A percentile compares a stretch with the other conserved stretches of the same genome.
phyloP scores from a whole-genome alignment of 2,888 invertebrate genomes.

The Lasioglossum malachurum region DNA sequence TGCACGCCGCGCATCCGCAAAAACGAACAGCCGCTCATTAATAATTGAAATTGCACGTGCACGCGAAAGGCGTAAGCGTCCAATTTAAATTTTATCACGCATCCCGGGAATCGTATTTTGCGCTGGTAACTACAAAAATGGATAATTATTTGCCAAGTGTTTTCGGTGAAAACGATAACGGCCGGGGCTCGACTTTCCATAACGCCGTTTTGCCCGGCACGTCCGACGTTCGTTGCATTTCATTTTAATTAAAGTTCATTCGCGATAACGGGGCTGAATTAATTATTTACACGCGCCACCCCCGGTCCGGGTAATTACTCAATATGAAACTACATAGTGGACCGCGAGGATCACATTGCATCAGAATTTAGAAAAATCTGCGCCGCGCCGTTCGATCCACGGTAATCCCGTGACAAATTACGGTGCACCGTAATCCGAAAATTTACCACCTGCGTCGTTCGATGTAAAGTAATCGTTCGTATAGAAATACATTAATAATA shows the following conservation, averaged over 20 bases:
- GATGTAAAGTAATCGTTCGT: not conserved
- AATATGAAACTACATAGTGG: constrained; percentile 32
- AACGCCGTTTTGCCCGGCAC: constrained; percentile 20
- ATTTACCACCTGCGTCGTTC: not conserved
- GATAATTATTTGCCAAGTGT: constrained; percentile 54
- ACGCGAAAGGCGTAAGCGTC: not conserved
- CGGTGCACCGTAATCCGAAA: not conserved
- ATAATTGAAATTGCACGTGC: constrained; percentile 18
- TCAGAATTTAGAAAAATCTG: constrained; percentile 29
- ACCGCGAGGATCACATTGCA: not conserved
- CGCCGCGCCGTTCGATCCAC: not conserved
- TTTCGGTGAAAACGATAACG: constrained; percentile 39
- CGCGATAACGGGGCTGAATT: constrained; percentile 42
- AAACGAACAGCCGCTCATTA: constrained; percentile 5
- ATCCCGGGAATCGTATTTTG: constrained; percentile 32
- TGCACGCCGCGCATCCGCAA: not conserved
- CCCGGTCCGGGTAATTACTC: constrained; percentile 40
- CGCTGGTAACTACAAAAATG: constrained; percentile 35
- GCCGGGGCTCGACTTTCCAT: constrained; percentile 29
- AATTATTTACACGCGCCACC: constrained; percentile 43
- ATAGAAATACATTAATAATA: not conserved
- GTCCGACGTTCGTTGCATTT: constrained; percentile 12
- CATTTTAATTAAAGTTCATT: constrained; percentile 60
- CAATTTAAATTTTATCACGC: constrained; percentile 37
- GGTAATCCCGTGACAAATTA: constrained; percentile 2